Evolutionary conservation across 1,140 invertebrate species (phyloP).

Genomic region (Diabrotica virgifera): DNA sequence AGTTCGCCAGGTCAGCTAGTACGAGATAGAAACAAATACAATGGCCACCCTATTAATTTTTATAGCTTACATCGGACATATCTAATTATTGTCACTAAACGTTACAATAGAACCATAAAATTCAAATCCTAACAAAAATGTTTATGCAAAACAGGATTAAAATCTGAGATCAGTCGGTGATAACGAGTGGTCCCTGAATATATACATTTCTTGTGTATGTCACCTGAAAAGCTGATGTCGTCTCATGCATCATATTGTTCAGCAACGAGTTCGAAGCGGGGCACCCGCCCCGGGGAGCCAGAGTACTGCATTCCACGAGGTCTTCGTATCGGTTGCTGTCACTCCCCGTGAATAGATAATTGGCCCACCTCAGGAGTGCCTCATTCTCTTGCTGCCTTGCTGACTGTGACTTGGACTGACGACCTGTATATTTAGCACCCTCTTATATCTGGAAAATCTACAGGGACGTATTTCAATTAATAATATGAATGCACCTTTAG

Average conservation of each 20-base stretch:
- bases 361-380: constrained; percentile 47
- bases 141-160: constrained; percentile 15
- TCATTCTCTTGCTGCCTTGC: neutral
- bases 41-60: too few relatives aligned
- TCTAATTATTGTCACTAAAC: too few relatives aligned
- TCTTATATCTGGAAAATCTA: neutral
- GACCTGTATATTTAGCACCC: constrained; percentile 46
- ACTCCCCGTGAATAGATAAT: constrained; percentile 49
- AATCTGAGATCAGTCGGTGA: constrained; percentile 9
- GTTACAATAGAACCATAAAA: neutral
- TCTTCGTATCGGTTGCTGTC: constrained; percentile 45
- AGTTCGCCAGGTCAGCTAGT: too few relatives aligned
- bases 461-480: neutral
- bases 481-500: too few relatives aligned
- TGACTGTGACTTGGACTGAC: constrained; percentile 31
- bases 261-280: constrained; percentile 13
- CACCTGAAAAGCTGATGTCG: constrained; percentile 23
- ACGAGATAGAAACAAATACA: too few relatives aligned
- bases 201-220: neutral
- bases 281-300: constrained; percentile 35
- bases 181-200: constrained; percentile 9
- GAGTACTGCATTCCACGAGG: constrained; percentile 44
- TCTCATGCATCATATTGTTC: constrained; percentile 38
- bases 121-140: neutral
- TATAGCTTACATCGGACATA: too few relatives aligned